Base-by-base conservation (phyloP, 2,888 invertebrate genomes). In the Mongoloraphidia duomilia region DNA sequence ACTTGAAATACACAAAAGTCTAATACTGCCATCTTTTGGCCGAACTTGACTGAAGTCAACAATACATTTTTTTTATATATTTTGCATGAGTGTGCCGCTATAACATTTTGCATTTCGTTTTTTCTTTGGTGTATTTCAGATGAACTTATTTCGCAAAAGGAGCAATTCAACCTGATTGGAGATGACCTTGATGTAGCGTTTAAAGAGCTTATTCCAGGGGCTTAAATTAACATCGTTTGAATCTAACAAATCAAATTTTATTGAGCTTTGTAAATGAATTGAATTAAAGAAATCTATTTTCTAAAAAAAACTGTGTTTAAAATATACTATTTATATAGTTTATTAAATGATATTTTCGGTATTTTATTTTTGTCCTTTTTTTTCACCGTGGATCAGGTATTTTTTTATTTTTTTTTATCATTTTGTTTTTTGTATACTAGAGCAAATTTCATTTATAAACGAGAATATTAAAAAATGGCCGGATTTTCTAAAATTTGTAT, bases 101-200 rank as follows among this genome's bases (percentile, higher is more conserved):
- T 42, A 42, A 14, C 12, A 12, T 14, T 44, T 44, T 34, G 9
- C 12, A 34, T 44, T 35, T n/a, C 12, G 14, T 39, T 46, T 40
- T 46, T 47, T 26, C 38, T 45, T 45, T 33, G 33, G 17, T 65
- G 60, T 58, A 40, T 72, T 73, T 63, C 79, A 87, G 88, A 88
- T 79, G 87, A 88, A 66, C 77, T 86, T 73, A 84, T 88, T 73
- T 73, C 72, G 65, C 86, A 85, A 71, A 92, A 86, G 76, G 91
- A 93, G 77, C 82, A 82, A 71, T 93, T 82, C 80, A 91, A 90
- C 74, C 80, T 84, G 68, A 87, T 95, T 72, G 88, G 87, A 61
- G 87, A 92, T 69, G 92, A 88, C 73, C 79, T 95, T 77, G 94
- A 94, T 74, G 78, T 82, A 68, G 91, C 93, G 59, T 92, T 93